Evolutionary conservation across 2,888 invertebrate species (phyloP), one percentile per base, ranked within the genome.

Genomic region (Cryptocephalus primarius): DNA sequence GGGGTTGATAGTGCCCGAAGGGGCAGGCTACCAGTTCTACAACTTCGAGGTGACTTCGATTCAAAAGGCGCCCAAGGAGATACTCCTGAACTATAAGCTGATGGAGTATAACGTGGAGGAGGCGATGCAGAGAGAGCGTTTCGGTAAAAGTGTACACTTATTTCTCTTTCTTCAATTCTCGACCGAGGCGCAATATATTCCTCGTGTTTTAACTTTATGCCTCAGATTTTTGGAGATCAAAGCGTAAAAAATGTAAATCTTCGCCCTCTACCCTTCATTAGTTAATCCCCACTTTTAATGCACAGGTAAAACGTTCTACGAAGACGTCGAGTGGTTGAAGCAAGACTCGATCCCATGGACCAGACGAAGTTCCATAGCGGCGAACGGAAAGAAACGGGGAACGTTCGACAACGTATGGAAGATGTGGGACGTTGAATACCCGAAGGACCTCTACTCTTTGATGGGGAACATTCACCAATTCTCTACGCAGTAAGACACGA

Each of bases 351-450:
- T 66, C 40, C 69, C 70, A 1, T 71, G 70, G 71, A 64, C 67
- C 0, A 55, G 63, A 33, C 58, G 54, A 40, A 52, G 53, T 10
- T 48, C 53, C 14, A 55, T 54, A 40, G 55, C 62, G 3, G 60
- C 66, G 0, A 51, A 48, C 11, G 66, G 64, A 6, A 52, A 51
- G 40, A 43, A 50, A 0, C 52, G 67, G 32, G 62, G 61, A 0
- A 50, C 50, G 22, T 50, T 52, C 4, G 60, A 62, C 8, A 55
- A 57, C 33, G 58, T 72, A 62, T 82, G 82, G 81, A 80, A 80
- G 57, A 72, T 79, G 44, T 86, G 78, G 75, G 78, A 83, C 50
- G 75, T 83, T 1, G 84, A 85, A 60, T 80, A 82, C 53, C 75
- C 77, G 2, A 76, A 79, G 1, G 82, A 81, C 50, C 65, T 86